A percentile compares a stretch with the other conserved stretches of the same genome.
Evolutionary conservation across 2,888 invertebrate species (phyloP).

Genomic region (Drosophila nr. fundita): DNA sequence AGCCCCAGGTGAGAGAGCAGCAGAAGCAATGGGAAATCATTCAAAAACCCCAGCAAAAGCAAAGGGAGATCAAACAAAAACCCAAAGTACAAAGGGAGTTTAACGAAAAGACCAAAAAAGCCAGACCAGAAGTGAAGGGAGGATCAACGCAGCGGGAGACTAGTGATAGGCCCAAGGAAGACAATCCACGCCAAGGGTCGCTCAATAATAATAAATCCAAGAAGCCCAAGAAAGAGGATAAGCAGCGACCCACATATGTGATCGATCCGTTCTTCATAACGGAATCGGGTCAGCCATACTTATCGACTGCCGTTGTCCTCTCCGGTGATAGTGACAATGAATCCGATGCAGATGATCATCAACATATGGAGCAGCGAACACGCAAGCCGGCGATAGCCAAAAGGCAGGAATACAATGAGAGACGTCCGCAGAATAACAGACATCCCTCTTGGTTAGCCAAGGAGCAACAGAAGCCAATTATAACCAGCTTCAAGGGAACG

Average conservation of each 20-base stretch:
- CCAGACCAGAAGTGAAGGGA: background rate
- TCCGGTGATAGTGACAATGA: constrained; percentile 53
- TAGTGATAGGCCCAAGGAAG: background rate
- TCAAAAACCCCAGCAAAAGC: background rate
- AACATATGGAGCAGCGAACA: background rate
- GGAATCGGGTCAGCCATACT: constrained; percentile 81
- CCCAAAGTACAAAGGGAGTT: background rate
- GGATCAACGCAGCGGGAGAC: background rate
- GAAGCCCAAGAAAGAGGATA: constrained; percentile 11
- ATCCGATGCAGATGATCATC: constrained; percentile 37
- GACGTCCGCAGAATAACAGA: constrained; percentile 38
- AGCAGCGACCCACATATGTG: constrained; percentile 57
- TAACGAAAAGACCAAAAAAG: background rate
- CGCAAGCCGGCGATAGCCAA: constrained; percentile 11
- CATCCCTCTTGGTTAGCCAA: constrained; percentile 84
- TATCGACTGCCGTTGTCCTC: constrained; percentile 78
- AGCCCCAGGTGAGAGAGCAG: background rate
- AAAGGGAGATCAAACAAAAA: constrained; percentile 5
- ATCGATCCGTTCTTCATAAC: constrained; percentile 84
- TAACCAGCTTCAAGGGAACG: constrained; percentile 77
- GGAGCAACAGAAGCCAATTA: constrained; percentile 76
- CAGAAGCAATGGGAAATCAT: background rate
- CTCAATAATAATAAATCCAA: background rate
- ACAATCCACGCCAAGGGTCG: background rate
- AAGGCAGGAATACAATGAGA: background rate